Conservation (phyloP, 2,797 vertebrate genomes). For the Hippoglossus hippoglossus region DNA sequence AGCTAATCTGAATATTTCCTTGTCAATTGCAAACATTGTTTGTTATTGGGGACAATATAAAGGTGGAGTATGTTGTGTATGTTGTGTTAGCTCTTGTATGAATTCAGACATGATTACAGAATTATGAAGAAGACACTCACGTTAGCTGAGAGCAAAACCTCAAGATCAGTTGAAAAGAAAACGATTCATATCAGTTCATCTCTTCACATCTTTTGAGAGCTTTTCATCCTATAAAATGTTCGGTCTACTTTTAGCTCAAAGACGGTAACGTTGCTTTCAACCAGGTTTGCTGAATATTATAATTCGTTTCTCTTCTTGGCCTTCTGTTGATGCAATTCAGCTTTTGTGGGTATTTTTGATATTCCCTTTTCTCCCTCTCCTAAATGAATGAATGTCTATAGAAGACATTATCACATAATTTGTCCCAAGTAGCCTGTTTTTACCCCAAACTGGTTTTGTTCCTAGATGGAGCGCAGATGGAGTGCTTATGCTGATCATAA, state of each 20-base stretch:
- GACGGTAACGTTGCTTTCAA: slow-evolving; percentile 3
- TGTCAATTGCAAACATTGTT: neutral
- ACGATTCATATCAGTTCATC: neutral
- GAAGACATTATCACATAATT: neutral
- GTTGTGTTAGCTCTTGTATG: neutral
- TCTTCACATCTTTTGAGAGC: neutral
- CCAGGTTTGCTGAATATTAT: slow-evolving; percentile 6
- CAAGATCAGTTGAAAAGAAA: neutral
- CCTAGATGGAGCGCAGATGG: neutral
- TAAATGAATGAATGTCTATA: neutral
- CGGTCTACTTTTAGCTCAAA: slow-evolving; percentile 43
- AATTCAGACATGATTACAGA: neutral
- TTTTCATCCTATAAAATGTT: slow-evolving; percentile 2
- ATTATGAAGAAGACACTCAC: neutral
- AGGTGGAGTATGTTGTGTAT: neutral
- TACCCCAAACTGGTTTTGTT: neutral
- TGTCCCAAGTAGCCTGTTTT: neutral
- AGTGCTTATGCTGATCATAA: neutral
- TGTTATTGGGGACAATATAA: neutral
- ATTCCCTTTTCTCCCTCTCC: neutral
- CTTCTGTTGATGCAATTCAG: neutral
- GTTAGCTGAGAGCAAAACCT: neutral
- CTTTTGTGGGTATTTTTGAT: neutral
- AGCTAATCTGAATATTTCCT: neutral
- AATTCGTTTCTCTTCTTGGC: neutral